Conservation (phyloP, 1,140 invertebrate species). For the Nasonia vitripennis region DNA sequence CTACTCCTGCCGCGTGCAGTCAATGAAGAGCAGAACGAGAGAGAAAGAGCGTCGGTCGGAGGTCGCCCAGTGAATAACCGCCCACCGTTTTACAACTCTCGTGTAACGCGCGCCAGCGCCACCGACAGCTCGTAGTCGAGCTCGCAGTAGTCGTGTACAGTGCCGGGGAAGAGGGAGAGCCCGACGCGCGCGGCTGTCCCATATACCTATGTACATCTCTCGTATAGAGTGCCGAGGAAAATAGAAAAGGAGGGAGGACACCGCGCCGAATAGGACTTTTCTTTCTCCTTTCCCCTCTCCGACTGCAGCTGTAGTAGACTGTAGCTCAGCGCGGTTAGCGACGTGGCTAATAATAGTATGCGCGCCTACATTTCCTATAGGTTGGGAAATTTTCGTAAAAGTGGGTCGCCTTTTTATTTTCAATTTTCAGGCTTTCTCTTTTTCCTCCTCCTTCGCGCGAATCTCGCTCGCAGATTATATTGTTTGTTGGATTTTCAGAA, state of each 20-base stretch:
- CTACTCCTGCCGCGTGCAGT: neutral
- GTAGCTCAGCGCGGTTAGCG: no score
- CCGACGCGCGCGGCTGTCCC: neutral
- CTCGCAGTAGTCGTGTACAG: neutral
- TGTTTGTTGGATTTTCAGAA: no score
- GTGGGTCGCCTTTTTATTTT: no score
- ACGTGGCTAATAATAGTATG: no score
- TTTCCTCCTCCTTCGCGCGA: no score
- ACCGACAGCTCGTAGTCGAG: neutral
- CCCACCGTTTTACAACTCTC: conserved; percentile 29
- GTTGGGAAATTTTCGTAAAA: no score
- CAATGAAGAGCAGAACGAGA: conserved; percentile 21
- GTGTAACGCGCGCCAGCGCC: conserved; percentile 21
- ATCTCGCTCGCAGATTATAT: no score
- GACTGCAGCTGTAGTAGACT: no score
- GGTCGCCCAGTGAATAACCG: conserved; percentile 18
- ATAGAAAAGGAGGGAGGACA: neutral
- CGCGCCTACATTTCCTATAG: no score
- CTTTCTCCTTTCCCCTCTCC: neutral
- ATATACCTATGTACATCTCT: neutral
- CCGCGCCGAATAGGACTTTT: neutral
- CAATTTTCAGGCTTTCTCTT: no score
- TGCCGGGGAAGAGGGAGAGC: no score
- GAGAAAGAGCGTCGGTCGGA: neutral
- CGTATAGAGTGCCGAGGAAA: neutral